Evolutionary conservation across 2,888 invertebrate genomes (phyloP), one percentile per base, ranked within the genome.

Genomic region (Catonia carolina): DNA sequence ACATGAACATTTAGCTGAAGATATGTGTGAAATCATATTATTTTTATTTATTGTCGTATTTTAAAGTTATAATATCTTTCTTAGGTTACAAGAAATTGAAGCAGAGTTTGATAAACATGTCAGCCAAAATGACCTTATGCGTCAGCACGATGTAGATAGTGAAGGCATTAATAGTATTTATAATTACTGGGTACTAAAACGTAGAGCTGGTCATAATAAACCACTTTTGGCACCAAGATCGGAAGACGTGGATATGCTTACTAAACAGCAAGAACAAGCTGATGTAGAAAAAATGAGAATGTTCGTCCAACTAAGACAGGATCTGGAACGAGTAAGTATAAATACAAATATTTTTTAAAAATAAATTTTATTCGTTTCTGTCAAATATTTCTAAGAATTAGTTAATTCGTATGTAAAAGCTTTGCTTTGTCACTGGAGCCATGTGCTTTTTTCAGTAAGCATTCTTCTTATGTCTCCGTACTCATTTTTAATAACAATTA

Each of bases 161-260:
- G 92, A 93, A 66, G 86, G 89, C 53, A 83, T 96, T 60, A 82
- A 86, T 67, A 85, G 87, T 67, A 89, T 97, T 67, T 95, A 89
- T 72, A 89, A 92, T 71, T 99, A 95, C 73, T 99, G 98, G 98
- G 94, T 94, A 73, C 75, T 97, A 60, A 98, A 97, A 72, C 80
- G 98, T 71, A 83, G 92, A 75, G 85, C 92, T 36, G 84, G 86
- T 53, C 83, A 85, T 69, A 90, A 92, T 74, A 84, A 86, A 66
- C 89, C 92, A 12, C 77, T 94, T 54, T 75, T 94, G 66, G 87
- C 89, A 36, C 91, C 92, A 1, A 88, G 89, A 72, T 85, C 86
- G 2, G 91, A 92, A 68, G 92, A 92, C 69, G 85, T 74, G 22
- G 64, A 92, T 70, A 78, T 90, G 69, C 75, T 91, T 62, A 84